Evolutionary conservation across 2,797 vertebrate species (phyloP).

Genomic region (Acanthurus leucopareius): DNA sequence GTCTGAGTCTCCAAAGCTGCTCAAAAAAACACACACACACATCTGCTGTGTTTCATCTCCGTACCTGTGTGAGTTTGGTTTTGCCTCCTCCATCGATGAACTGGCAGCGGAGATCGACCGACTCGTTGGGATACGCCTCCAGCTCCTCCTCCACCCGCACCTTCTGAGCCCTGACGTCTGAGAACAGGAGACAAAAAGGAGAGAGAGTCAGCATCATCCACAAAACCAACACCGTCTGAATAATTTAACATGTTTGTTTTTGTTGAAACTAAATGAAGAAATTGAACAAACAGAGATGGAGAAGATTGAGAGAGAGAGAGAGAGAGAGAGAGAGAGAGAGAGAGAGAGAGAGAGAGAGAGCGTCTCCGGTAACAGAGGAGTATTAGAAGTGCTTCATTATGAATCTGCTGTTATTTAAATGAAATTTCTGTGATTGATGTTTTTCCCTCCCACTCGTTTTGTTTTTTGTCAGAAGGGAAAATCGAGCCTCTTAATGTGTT

Average conservation of each 20-base stretch:
- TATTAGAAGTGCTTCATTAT: slow-evolving; percentile 5
- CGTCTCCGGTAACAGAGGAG: not conserved
- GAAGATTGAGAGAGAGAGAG: not conserved
- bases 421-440: slow-evolving; percentile 10
- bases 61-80: slow-evolving; percentile 87
- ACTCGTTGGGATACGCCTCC: slow-evolving; percentile 82
- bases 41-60: not conserved
- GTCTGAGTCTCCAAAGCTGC: not conserved
- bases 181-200: slow-evolving; percentile 21
- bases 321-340: not conserved
- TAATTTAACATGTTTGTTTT: slow-evolving; percentile 34
- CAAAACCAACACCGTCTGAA: slow-evolving; percentile 32
- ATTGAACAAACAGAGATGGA: slow-evolving; percentile 3
- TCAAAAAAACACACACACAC: not conserved
- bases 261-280: slow-evolving; percentile 6
- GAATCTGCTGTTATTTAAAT: slow-evolving; percentile 13
- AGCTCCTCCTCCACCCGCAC: slow-evolving; percentile 85
- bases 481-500: not conserved
- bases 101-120: slow-evolving; percentile 85
- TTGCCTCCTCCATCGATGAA: slow-evolving; percentile 73
- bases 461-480: slow-evolving; percentile 1
- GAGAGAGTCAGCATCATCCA: slow-evolving; percentile 27
- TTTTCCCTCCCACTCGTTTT: slow-evolving; percentile 23
- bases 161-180: slow-evolving; percentile 81
- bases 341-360: not conserved